These are phyloP conservation scores for Danio albolineatus DNA, from an alignment of 2,797 vertebrate species.

Conservation along the genomic window DNA sequence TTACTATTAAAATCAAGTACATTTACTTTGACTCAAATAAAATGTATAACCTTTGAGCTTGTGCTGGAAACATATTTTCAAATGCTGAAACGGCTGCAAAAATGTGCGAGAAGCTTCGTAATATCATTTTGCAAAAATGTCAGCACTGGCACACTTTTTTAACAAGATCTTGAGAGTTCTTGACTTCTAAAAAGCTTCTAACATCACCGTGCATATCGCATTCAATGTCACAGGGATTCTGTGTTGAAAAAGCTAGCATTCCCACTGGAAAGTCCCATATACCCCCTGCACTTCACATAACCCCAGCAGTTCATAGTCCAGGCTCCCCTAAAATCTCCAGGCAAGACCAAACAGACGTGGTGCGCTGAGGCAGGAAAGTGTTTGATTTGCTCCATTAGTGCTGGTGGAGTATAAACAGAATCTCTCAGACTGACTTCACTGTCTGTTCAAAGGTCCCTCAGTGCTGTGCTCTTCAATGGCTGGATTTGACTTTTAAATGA, in stretches of 20 bases:
- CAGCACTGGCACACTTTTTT: too few species aligned
- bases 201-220: neutral
- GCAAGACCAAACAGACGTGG: conserved; percentile 31
- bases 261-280: neutral
- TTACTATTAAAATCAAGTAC: too few species aligned
- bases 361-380: conserved; percentile 33
- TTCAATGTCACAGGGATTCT: conserved; percentile 24
- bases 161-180: neutral
- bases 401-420: conserved; percentile 56
- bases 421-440: conserved; percentile 43
- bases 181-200: conserved; percentile 3
- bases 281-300: conserved; percentile 12
- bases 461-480: conserved; percentile 48
- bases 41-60: too few species aligned
- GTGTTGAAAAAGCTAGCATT: neutral
- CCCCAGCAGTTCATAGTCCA: conserved; percentile 1
- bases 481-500: conserved; percentile 63
- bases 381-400: conserved; percentile 60
- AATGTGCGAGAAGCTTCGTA: too few species aligned
- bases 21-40: too few species aligned
- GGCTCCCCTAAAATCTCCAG: conserved; percentile 27
- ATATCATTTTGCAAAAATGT: too few species aligned
- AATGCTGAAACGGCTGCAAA: too few species aligned
- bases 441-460: conserved; percentile 58
- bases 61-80: too few species aligned